Conservation (phyloP, 2,888 invertebrate species). For the Macrosoma leucophasiata region DNA sequence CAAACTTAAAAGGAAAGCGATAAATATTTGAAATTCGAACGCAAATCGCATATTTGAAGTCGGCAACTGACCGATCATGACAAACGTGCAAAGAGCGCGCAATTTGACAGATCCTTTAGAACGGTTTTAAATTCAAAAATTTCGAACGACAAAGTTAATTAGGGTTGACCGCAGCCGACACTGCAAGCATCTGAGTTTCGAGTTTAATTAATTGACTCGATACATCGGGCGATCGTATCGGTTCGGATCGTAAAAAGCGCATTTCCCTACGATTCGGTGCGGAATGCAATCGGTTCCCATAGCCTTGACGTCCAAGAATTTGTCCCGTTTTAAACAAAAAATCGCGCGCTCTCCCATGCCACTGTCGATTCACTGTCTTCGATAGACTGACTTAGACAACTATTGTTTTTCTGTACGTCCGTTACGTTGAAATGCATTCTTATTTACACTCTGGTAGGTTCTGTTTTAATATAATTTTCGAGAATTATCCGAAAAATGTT, state of each 20-base stretch:
- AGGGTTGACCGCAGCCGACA: conserved; percentile 40
- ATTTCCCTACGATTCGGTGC: conserved; percentile 59
- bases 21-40: too few relatives aligned
- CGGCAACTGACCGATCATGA: too few relatives aligned
- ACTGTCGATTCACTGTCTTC: conserved; percentile 46
- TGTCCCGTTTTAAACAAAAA: conserved; percentile 54
- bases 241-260: conserved; percentile 51
- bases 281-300: conserved; percentile 72
- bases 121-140: too few relatives aligned
- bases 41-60: too few relatives aligned
- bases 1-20: too few relatives aligned
- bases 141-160: conserved; percentile 43
- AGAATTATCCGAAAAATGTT: too few relatives aligned
- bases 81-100: too few relatives aligned
- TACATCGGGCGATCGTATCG: conserved; percentile 65
- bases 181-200: conserved; percentile 44
- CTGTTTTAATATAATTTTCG: too few relatives aligned
- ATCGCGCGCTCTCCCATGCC: conserved; percentile 66
- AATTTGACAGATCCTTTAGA: too few relatives aligned
- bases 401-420: too few relatives aligned
- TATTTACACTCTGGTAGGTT: too few relatives aligned
- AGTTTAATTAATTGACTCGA: conserved; percentile 61
- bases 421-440: too few relatives aligned
- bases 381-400: conserved; percentile 38
- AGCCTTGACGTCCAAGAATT: conserved; percentile 51